Evolutionary conservation across 2,888 invertebrate species (phyloP), one percentile per base, ranked within the genome.

Genomic region (Dynastes tityus): DNA sequence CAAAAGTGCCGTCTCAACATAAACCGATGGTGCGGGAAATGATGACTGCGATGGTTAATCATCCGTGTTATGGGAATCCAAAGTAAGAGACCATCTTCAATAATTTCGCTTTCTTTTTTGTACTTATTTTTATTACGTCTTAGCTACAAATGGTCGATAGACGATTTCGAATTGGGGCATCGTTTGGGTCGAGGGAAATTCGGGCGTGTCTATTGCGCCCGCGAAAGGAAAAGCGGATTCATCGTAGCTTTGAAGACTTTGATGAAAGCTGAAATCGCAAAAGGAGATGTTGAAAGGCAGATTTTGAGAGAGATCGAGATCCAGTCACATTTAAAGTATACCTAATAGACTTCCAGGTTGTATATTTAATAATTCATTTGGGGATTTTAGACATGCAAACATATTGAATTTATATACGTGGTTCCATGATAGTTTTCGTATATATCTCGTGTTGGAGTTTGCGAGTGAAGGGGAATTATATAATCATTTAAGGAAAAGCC

Each of bases 231-330:
- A 83, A 94, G 94, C 13, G 93, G 95, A 61, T 95, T 92, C 82
- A 88, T 95, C 82, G 93, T 95, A 5, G 96, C 96, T 1, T 91
- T 96, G 84, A 95, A 96, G 89, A 93, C 95, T 0, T 89, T 97
- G 79, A 94, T 94, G 86, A 98, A 98, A 87, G 92, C 93, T 1
- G 97, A 98, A 88, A 90, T 98, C 22, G 90, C 92, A 22, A 93
- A 94, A 87, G 91, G 94, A 82, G 89, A 91, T 88, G 91, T 95
- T 70, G 96, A 98, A 86, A 92, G 95, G 81, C 97, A 98, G 88
- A 93, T 97, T 0, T 87, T 96, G 82, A 89, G 98, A 81, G 98
- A 98, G 90, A 96, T 98, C 84, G 98, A 98, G 90, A 98, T 98
- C 83, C 97, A 98, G 86, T 94, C 95, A 0, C 93, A 94, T 84